Conservation (phyloP, 2,888 invertebrate species). For the Carcina quercana region DNA sequence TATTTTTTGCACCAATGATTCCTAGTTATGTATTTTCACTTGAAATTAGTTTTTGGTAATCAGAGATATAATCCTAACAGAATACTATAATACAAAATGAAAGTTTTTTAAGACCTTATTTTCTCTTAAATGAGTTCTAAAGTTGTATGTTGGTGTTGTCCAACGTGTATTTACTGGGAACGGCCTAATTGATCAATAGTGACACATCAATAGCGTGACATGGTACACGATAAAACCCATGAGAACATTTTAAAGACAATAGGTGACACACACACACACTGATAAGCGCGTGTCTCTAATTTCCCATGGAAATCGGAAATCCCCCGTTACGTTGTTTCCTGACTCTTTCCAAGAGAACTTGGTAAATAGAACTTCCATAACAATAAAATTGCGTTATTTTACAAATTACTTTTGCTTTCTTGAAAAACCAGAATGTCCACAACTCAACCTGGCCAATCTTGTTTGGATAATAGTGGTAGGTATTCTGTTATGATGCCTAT, state of each 20-base stretch:
- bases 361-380: constrained; percentile 30
- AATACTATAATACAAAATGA: too few species aligned
- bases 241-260: constrained; percentile 51
- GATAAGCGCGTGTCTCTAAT: constrained; percentile 29
- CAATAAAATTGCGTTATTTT: constrained; percentile 48
- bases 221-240: constrained; percentile 38
- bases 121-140: too few species aligned
- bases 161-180: too few species aligned
- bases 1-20: too few species aligned
- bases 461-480: constrained; percentile 24
- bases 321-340: constrained; percentile 50
- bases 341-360: constrained; percentile 49
- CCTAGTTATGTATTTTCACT: too few species aligned
- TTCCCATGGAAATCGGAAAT: constrained; percentile 63
- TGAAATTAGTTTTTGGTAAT: too few species aligned
- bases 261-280: constrained; percentile 36
- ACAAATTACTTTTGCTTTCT: constrained; percentile 42
- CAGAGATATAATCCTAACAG: too few species aligned
- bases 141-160: too few species aligned
- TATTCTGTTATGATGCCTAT: not conserved
- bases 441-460: constrained; percentile 43
- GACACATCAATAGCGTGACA: constrained; percentile 35
- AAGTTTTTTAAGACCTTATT: too few species aligned
- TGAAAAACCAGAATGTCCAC: constrained; percentile 56
- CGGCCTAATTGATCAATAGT: constrained; percentile 11